phyloP scores from a whole-genome alignment of 2,888 invertebrate genomes.

The Tipula vernalis region DNA sequence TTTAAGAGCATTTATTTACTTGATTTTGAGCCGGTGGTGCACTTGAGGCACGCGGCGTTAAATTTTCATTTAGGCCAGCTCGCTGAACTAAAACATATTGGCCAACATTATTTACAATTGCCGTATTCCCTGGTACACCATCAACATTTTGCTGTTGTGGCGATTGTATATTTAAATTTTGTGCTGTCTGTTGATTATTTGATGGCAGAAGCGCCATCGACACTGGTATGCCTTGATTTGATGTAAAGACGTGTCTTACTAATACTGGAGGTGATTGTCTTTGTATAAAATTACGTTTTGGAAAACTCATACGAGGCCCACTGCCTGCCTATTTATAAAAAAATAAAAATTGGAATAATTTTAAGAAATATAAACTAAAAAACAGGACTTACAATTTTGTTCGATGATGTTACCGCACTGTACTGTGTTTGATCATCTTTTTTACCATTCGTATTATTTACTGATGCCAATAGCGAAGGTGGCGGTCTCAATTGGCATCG shows the following conservation, averaged over 20 bases:
- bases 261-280: constrained; percentile 48
- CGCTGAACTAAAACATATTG: constrained; percentile 75
- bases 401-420: constrained; percentile 19
- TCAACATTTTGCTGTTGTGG: not conserved
- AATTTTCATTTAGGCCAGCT: constrained; percentile 46
- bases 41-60: constrained; percentile 70
- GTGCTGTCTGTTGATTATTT: constrained; percentile 17
- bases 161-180: not conserved
- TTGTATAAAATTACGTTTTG: constrained; percentile 39
- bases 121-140: not conserved
- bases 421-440: constrained; percentile 24
- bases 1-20: constrained; percentile 20
- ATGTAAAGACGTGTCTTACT: constrained; percentile 46
- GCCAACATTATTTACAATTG: constrained; percentile 35
- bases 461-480: constrained; percentile 50
- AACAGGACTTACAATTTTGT: not conserved
- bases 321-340: constrained; percentile 19
- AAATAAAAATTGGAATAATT: not conserved
- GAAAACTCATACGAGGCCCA: constrained; percentile 30
- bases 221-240: constrained; percentile 43
- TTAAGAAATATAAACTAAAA: not conserved
- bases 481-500: constrained; percentile 77
- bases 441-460: constrained; percentile 19
- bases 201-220: constrained; percentile 40
- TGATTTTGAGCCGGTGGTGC: constrained; percentile 61